Conservation (phyloP, 2,888 invertebrate genomes). For the Acanthosepion pharaonis region DNA sequence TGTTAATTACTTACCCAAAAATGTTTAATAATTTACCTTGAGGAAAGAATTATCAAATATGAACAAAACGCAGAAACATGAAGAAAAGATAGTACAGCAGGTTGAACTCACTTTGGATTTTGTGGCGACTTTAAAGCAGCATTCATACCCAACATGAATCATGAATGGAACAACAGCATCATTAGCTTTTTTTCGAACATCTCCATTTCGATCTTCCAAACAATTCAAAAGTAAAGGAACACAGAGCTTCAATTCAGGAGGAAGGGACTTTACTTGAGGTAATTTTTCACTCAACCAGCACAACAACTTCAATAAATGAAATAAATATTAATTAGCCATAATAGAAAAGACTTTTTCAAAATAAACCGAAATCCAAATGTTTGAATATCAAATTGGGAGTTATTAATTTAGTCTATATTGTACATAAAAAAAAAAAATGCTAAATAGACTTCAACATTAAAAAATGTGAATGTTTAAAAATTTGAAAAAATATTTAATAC, state of each 20-base stretch:
- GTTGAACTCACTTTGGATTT: constrained; percentile 82
- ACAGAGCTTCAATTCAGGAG: constrained; percentile 85
- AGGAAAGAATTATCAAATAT: not conserved
- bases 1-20: too few species aligned
- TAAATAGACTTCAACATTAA: too few species aligned
- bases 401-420: too few species aligned
- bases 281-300: constrained; percentile 89
- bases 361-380: too few species aligned
- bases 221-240: constrained; percentile 86
- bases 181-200: constrained; percentile 91
- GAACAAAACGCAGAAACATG: not conserved
- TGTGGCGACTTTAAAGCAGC: constrained; percentile 84
- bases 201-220: constrained; percentile 91
- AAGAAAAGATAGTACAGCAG: too few species aligned
- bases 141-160: constrained; percentile 90
- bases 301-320: constrained; percentile 78
- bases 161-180: constrained; percentile 93
- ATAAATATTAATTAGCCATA: not conserved
- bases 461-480: too few species aligned
- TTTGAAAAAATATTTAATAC: too few species aligned
- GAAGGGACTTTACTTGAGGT: constrained; percentile 76
- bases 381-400: too few species aligned
- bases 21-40: too few species aligned
- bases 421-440: too few species aligned
- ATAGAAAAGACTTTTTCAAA: not conserved